phyloP scores from a whole-genome alignment of 1,140 invertebrate species.

The Capitella teleta region DNA sequence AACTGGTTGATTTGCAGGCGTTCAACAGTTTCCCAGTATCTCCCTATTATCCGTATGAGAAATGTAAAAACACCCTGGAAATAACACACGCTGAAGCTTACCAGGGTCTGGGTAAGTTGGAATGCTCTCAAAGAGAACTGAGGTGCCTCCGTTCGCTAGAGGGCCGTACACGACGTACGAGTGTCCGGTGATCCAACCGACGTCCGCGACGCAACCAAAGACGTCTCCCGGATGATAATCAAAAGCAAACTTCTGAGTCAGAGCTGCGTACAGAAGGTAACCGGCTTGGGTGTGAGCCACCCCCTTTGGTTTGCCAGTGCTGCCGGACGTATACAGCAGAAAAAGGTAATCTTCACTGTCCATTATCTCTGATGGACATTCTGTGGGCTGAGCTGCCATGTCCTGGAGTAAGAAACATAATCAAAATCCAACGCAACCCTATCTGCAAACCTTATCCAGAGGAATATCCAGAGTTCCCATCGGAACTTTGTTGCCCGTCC shows the following conservation, averaged over 20 bases:
- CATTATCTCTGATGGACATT: conserved; percentile 41
- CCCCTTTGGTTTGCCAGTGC: conserved; percentile 50
- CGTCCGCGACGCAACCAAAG: conserved; percentile 50
- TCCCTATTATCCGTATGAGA: conserved; percentile 20
- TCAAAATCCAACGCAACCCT: background rate
- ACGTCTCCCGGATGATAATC: conserved; percentile 44
- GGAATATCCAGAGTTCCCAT: conserved; percentile 32
- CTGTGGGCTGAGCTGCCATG: conserved; percentile 14
- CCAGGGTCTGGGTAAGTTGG: conserved; percentile 49
- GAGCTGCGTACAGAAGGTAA: conserved; percentile 45
- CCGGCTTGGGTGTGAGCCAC: conserved; percentile 46
- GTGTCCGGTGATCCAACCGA: conserved; percentile 53
- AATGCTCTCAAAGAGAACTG: conserved; percentile 48
- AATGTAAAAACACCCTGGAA: background rate
- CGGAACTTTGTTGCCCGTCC: conserved; percentile 34
- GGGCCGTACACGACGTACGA: conserved; percentile 50
- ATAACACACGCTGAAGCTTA: conserved; percentile 15
- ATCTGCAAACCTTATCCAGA: conserved; percentile 32
- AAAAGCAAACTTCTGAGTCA: conserved; percentile 46
- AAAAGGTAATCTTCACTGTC: conserved; percentile 48
- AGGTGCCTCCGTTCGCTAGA: conserved; percentile 47
- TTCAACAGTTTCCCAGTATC: conserved; percentile 49
- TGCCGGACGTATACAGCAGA: conserved; percentile 50
- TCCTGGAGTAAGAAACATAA: conserved; percentile 8
- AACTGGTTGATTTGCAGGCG: conserved; percentile 46